Percentiles rank a stretch among this genome's conserved stretches.
These are phyloP conservation scores for Pteria penguin DNA, from an alignment of 2,888 invertebrate species.

Conservation along the genomic window DNA sequence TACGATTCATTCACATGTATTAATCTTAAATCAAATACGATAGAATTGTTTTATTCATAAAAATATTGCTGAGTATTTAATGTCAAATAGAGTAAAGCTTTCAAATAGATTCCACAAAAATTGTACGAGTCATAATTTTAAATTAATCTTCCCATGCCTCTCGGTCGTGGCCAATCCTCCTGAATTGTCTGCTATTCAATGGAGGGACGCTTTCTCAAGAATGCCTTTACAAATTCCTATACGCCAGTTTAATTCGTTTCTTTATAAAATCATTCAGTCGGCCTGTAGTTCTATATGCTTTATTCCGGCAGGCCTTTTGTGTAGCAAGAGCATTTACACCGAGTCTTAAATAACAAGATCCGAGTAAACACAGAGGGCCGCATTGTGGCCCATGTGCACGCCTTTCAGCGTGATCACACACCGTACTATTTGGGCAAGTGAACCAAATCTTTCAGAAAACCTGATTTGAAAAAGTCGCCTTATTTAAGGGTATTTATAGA, in stretches of 20 bases:
- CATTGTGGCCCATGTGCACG: slow-evolving; percentile 18
- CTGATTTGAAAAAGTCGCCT: slow-evolving; percentile 31
- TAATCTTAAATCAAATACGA: too few relatives aligned
- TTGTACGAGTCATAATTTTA: too few relatives aligned
- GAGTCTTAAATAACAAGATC: slow-evolving; percentile 16
- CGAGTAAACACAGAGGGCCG: slow-evolving; percentile 8
- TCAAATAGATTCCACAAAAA: too few relatives aligned
- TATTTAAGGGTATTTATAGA: slow-evolving; percentile 28
- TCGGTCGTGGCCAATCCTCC: neutral
- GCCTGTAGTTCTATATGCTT: neutral
- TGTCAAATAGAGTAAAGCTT: too few relatives aligned
- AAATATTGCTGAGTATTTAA: too few relatives aligned
- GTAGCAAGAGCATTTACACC: slow-evolving; percentile 21
- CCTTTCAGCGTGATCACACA: slow-evolving; percentile 23
- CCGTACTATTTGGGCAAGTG: slow-evolving; percentile 27
- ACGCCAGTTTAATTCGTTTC: neutral
- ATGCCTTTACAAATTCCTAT: neutral
- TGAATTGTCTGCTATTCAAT: neutral
- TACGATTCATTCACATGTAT: too few relatives aligned
- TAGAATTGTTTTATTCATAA: too few relatives aligned
- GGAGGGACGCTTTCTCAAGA: neutral
- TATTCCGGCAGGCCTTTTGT: slow-evolving; percentile 1
- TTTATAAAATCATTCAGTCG: neutral
- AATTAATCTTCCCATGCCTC: too few relatives aligned
- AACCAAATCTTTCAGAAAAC: slow-evolving; percentile 27